Percentiles rank a stretch among this genome's conserved stretches.
These are phyloP conservation scores for Sphaeridia pumilis DNA, from an alignment of 2,888 invertebrate species.

Conservation along the genomic window DNA sequence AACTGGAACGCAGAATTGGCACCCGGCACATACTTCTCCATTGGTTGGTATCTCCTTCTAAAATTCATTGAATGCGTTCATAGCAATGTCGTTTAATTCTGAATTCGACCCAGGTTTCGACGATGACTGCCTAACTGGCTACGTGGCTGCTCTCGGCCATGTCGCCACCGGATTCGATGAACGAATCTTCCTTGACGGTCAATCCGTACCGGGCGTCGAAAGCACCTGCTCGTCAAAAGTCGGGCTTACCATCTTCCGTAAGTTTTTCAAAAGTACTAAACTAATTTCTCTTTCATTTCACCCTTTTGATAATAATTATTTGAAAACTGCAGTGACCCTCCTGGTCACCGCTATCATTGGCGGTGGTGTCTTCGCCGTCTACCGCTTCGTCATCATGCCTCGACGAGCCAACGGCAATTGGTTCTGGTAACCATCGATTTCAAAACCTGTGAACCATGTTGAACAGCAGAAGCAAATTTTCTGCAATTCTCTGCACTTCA, in stretches of 20 bases:
- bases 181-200: conserved; percentile 22
- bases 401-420: conserved; percentile 9
- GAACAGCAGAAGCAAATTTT: no score
- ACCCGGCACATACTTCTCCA: no score
- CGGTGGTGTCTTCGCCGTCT: conserved; percentile 9
- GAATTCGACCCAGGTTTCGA: conserved; percentile 25
- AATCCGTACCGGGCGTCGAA: not conserved
- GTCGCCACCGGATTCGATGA: conserved; percentile 27
- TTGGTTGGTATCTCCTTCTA: no score
- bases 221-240: no score
- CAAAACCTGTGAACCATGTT: no score
- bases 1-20: no score
- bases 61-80: no score
- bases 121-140: conserved; percentile 23
- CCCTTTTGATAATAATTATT: no score
- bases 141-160: conserved; percentile 11
- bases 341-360: conserved; percentile 20
- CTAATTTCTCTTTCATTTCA: not conserved
- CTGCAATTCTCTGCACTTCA: no score
- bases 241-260: conserved; percentile 26
- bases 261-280: conserved; percentile 2
- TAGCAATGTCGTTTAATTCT: no score
- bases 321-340: conserved; percentile 23
- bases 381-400: conserved; percentile 3
- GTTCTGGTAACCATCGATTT: not conserved